Evolutionary conservation across 2,113 vertebrate species (phyloP).

Genomic region (Rhabdomys dilectus): DNA sequence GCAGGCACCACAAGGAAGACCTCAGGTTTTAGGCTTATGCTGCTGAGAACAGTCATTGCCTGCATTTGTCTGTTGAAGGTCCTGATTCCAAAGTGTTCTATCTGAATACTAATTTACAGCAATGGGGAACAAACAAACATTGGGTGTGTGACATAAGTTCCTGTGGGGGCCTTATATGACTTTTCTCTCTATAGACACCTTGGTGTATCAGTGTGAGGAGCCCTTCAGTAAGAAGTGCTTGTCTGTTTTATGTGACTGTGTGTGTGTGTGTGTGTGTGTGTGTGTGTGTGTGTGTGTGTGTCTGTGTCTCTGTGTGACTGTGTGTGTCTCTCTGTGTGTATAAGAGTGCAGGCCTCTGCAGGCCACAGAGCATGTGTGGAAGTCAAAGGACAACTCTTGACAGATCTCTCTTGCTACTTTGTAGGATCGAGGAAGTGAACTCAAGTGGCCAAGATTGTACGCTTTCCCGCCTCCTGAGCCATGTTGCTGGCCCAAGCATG

Average conservation of each 20-base stretch:
- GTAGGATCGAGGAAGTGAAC: neutral
- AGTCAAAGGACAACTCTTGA: neutral
- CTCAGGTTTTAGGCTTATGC: neutral
- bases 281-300: too few relatives aligned
- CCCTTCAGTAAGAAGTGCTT: neutral
- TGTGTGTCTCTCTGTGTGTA: neutral
- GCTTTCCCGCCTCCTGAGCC: neutral
- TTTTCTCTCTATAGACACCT: neutral
- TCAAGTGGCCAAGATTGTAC: neutral
- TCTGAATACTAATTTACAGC: neutral
- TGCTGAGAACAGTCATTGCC: neutral
- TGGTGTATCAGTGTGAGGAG: neutral
- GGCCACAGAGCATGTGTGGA: neutral
- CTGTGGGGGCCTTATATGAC: neutral
- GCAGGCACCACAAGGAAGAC: too few relatives aligned
- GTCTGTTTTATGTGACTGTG: neutral
- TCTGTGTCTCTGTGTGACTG: too few relatives aligned
- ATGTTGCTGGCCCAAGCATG: neutral
- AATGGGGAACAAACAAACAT: neutral
- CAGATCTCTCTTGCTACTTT: neutral
- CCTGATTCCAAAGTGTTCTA: neutral
- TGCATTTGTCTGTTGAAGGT: neutral
- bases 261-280: too few relatives aligned
- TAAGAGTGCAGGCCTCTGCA: neutral
- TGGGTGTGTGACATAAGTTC: neutral